These are phyloP conservation scores for Anolis apletophallus DNA, from an alignment of 2,797 vertebrate genomes.

Conservation along the genomic window DNA sequence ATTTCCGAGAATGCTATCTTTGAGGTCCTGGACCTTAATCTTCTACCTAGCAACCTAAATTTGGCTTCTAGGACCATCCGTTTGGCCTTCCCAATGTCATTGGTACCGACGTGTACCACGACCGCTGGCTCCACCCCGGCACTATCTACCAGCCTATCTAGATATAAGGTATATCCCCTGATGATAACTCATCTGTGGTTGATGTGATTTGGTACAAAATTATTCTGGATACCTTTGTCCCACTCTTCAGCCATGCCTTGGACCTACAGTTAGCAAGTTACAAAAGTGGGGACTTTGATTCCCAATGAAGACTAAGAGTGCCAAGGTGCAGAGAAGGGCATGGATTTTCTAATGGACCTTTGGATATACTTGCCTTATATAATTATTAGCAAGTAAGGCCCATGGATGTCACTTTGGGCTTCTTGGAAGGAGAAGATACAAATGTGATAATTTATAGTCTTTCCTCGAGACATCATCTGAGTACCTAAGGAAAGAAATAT, in stretches of 20 bases:
- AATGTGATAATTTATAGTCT: background rate
- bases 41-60: too few species aligned
- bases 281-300: background rate
- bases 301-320: background rate
- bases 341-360: background rate
- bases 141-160: too few species aligned
- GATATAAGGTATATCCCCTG: too few species aligned
- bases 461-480: background rate
- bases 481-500: background rate
- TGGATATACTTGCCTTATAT: too few species aligned
- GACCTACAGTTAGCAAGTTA: background rate
- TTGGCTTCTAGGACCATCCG: too few species aligned
- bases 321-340: background rate
- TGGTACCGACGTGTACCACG: too few species aligned
- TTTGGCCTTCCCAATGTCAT: too few species aligned
- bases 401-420: background rate
- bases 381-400: background rate
- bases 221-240: background rate
- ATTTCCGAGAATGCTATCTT: too few species aligned
- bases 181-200: too few species aligned
- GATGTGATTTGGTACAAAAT: background rate
- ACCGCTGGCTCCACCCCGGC: too few species aligned
- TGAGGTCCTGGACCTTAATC: too few species aligned
- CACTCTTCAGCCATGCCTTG: background rate
- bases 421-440: background rate